Evolutionary conservation across 2,888 invertebrate species (phyloP), one percentile per base, ranked within the genome.

Genomic region (Tipula unca): DNA sequence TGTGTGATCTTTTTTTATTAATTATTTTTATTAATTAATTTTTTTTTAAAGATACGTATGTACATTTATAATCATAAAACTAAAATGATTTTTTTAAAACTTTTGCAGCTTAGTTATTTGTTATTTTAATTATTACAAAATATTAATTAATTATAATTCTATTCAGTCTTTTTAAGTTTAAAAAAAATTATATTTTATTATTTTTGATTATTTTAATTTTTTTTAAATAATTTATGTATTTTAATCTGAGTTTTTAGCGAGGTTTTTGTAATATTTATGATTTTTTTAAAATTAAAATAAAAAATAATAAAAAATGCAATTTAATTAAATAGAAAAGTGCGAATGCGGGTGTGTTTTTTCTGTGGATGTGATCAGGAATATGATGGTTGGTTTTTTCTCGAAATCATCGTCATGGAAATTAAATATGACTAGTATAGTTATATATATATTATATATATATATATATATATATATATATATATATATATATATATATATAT

Each of bases 101-200:
- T 25, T 32, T 36, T 20, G 10, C 84, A 36, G 13, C 25, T 36
- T 84, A 84, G 3, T 17, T 17, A 32, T 84, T 84, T 32, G 17
- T 84, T 84, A 35, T 84, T 84, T 14, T 82, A 29, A 39, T 36
- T 84, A 36, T 69, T 69, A 69, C 69, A 69, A 69, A 69, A 69
- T 69, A 69, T 69, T 69, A 25, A 25, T 69, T 69, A 69, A 69
- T 10, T 25, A 69, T 42, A 29, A 39, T 39, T 85, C 85, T 85
- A 85, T 84, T 85, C 85, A 85, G 85, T 85, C 85, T 85, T 85
- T 85, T 42, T 42, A 25, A 85, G 42, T 85, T 29, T 25, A 39
- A 39, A 42, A 36, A 85, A 42, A 25, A 85, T 25, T 36, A 85
- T 29, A 48, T 48, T 48, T 69, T 69, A 69, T 13, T 69, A 69